Percentiles rank a stretch among this genome's conserved stretches.
Evolutionary conservation across 2,797 vertebrate species (phyloP).

Genomic region (Chelmon rostratus): DNA sequence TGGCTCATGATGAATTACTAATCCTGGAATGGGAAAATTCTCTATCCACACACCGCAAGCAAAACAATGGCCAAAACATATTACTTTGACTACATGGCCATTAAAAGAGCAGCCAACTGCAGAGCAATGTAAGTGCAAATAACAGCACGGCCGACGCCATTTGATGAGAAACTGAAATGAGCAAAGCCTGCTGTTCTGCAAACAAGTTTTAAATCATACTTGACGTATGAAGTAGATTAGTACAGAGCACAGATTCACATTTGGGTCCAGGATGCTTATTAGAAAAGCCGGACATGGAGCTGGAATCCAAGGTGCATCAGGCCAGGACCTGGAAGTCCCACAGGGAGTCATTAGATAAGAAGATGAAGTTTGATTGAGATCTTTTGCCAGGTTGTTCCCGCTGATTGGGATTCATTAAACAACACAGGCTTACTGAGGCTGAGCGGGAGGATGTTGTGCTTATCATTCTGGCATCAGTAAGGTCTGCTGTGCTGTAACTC

Average conservation of each 20-base stretch:
- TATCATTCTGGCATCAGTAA: constrained; percentile 59
- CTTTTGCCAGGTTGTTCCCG: constrained; percentile 66
- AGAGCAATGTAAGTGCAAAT: neutral
- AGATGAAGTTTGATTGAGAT: constrained; percentile 69
- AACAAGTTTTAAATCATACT: constrained; percentile 8
- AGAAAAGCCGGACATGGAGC: constrained; percentile 34
- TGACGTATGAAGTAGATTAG: neutral
- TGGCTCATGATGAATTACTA: neutral
- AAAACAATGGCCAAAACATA: neutral
- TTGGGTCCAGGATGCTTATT: constrained; percentile 32
- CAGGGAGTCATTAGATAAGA: constrained; percentile 75
- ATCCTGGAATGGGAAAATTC: neutral
- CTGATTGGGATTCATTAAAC: constrained; percentile 78
- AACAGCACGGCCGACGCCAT: neutral
- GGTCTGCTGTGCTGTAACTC: constrained; percentile 49
- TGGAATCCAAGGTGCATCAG: constrained; percentile 44
- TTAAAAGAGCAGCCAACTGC: neutral
- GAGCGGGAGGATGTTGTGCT: constrained; percentile 61
- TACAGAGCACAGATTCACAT: constrained; percentile 31
- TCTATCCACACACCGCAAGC: neutral
- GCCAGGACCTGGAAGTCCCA: constrained; percentile 65
- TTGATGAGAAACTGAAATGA: constrained; percentile 13
- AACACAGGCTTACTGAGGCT: constrained; percentile 62
- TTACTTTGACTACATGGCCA: neutral
- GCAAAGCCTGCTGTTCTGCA: neutral